Evolutionary conservation across 2,113 vertebrate species (phyloP).

Genomic region (Pseudonaja textilis): DNA sequence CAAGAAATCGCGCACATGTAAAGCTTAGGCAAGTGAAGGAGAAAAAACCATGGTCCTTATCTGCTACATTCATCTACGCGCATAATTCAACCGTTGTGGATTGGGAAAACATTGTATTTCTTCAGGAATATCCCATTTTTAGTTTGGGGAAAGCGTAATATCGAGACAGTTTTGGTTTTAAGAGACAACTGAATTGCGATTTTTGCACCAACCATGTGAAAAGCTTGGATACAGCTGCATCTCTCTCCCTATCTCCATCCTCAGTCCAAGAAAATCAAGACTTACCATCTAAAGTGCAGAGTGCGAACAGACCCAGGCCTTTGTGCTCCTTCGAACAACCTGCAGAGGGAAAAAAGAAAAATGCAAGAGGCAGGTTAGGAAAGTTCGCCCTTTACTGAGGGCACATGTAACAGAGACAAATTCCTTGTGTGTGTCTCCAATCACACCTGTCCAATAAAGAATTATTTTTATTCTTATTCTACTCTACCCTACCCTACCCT

Average conservation of each 20-base stretch:
- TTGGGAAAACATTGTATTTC: neutral
- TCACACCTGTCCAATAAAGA: no score
- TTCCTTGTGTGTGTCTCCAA: neutral
- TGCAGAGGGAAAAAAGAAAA: slow-evolving; percentile 38
- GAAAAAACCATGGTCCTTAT: neutral
- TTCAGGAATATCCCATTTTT: neutral
- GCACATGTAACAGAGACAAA: neutral
- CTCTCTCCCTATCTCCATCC: neutral
- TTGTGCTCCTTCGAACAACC: slow-evolving; percentile 47
- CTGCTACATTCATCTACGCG: neutral
- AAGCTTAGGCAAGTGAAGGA: neutral
- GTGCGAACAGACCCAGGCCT: slow-evolving; percentile 87
- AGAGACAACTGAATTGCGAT: neutral
- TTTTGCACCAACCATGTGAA: no score
- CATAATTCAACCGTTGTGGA: neutral
- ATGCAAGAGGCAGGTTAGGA: slow-evolving; percentile 13
- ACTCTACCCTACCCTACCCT: no score
- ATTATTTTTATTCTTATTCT: neutral
- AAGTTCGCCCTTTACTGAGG: neutral
- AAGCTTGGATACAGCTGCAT: no score
- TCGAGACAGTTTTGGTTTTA: neutral
- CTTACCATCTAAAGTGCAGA: slow-evolving; percentile 96
- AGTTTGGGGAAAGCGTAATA: neutral
- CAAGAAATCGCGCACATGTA: neutral
- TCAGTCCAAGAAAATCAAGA: neutral